Evolutionary conservation across 2,888 invertebrate genomes (phyloP).

Genomic region (Dolichomitus sp.): DNA sequence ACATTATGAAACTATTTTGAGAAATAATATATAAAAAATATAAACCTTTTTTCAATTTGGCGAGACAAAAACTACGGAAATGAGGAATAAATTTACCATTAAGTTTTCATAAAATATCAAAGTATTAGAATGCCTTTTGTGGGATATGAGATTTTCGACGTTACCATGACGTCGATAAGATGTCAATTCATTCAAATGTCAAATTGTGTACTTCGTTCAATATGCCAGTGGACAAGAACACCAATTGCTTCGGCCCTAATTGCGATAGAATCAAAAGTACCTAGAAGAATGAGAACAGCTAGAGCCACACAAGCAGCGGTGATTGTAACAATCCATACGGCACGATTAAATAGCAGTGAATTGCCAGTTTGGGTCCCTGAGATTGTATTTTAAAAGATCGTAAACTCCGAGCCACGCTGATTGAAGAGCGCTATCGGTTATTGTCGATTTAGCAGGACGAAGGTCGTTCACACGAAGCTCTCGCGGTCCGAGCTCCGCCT

Average conservation of each 20-base stretch:
- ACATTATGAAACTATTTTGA: too few species aligned
- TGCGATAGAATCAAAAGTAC: neutral
- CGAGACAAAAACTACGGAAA: too few species aligned
- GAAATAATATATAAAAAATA: too few species aligned
- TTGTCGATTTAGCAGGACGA: constrained; percentile 50
- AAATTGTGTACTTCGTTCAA: neutral
- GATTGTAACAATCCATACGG: neutral
- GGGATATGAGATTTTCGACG: neutral
- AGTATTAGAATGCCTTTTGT: too few species aligned
- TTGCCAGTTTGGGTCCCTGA: neutral
- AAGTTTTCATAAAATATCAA: neutral
- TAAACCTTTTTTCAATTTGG: neutral
- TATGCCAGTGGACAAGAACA: neutral
- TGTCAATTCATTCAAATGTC: neutral
- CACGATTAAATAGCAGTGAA: neutral
- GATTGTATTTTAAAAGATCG: constrained; percentile 42
- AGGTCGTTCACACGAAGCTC: constrained; percentile 61
- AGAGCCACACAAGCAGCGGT: neutral
- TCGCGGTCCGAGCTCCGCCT: neutral
- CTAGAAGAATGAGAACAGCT: neutral
- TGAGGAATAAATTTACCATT: too few species aligned
- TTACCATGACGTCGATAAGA: neutral
- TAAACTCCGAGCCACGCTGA: constrained; percentile 6
- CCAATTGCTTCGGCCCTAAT: constrained; percentile 1
- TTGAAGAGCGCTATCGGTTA: constrained; percentile 37